Base-by-base conservation (phyloP, 2,797 vertebrate genomes). In the Kryptopterus vitreolus region DNA sequence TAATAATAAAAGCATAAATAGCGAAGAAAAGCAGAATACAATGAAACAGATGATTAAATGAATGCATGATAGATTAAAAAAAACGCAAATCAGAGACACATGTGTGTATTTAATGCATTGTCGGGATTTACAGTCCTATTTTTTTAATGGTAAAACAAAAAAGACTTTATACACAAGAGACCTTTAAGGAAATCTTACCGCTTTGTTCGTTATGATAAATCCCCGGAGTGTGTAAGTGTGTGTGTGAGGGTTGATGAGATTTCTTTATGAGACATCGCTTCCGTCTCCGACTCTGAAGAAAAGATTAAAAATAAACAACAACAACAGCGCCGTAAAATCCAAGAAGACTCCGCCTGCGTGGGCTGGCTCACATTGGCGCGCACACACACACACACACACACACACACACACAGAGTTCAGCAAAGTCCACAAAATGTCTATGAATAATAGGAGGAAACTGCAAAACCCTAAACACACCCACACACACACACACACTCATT, bases 101-200 rank as follows among this genome's bases (percentile, higher is more conserved):
- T 4, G 18, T 38, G 33, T 26, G 66, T 10, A 29, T 10, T n/a
- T 26, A 15, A 13, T 26, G 65, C 24, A 68, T 48, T 26, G 24
- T 11, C 12, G n/a, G 4, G 5, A 4, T 20, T 18, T 20, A 12
- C 20, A 31, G 29, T 29, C 24, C 13, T n/a, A n/a, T n/a, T n/a
- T n/a, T n/a, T 48, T 26, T 1, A 9, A 22, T 3, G 4, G 15
- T 18, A 50, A 29, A 22, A 73, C 11, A 22, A 57, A 12, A 18
- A 22, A n/a, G 11, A 31, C 12, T 1, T 1, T 26, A 18, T 2
- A 68, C 6, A 48, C n/a, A n/a, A n/a, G n/a, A n/a, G n/a, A n/a
- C n/a, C n/a, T n/a, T n/a, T n/a, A n/a, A n/a, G n/a, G 11, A 16
- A 38, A 48, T 52, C 75, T 5, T 65, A 77, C 75, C 74, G 35